Percentiles rank a stretch among this genome's conserved stretches.
Conservation (phyloP, 2,888 invertebrate genomes). For the Nemurella pictetii region DNA sequence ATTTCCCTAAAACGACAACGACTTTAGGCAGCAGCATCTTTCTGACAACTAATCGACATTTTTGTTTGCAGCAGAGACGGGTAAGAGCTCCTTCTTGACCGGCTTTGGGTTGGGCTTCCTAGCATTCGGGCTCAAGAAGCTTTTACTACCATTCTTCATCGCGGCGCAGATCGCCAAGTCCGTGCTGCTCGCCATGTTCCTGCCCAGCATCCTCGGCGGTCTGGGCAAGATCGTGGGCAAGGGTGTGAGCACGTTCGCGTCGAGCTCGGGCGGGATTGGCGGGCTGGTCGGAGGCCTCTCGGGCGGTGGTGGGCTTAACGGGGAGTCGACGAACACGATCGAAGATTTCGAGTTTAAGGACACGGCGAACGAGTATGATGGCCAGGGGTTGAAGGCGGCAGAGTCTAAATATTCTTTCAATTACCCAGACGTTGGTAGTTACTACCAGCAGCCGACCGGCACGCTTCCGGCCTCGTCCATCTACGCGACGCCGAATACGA, state of each 20-base stretch:
- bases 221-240: constrained; percentile 82
- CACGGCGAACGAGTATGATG: constrained; percentile 30
- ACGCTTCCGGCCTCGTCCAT: constrained; percentile 47
- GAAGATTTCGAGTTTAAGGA: constrained; percentile 71
- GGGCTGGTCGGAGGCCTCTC: constrained; percentile 55
- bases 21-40: neutral
- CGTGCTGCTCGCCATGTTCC: constrained; percentile 78
- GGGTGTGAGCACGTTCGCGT: constrained; percentile 63
- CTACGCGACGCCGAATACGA: constrained; percentile 41
- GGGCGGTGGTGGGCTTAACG: constrained; percentile 20
- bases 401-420: constrained; percentile 32
- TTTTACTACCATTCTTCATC: constrained; percentile 78
- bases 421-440: constrained; percentile 44
- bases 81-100: constrained; percentile 65
- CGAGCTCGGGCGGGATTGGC: constrained; percentile 52
- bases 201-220: constrained; percentile 81
- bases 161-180: constrained; percentile 83
- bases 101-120: constrained; percentile 69
- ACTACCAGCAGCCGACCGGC: constrained; percentile 55
- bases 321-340: constrained; percentile 20
- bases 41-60: neutral
- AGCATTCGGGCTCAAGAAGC: constrained; percentile 79
- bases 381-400: constrained; percentile 30
- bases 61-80: constrained; percentile 44
- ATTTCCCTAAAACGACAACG: too few relatives aligned